These are phyloP conservation scores for Rhagoletis pomonella DNA, from an alignment of 1,140 invertebrate genomes.

Conservation along the genomic window DNA sequence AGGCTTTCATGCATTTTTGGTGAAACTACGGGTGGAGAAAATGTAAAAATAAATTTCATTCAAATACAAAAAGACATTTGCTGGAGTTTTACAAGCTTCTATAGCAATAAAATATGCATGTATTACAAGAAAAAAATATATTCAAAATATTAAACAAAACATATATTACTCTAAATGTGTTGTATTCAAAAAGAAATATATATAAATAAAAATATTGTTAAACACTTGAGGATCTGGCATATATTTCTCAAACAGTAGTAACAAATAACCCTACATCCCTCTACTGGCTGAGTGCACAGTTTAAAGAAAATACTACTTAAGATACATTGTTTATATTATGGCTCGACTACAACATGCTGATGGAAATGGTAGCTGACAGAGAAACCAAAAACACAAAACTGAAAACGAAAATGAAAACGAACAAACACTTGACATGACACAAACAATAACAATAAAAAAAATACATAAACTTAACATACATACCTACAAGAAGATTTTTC, in stretches of 20 bases:
- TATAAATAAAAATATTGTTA: not conserved
- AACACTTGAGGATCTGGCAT: not conserved
- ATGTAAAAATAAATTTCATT: not conserved
- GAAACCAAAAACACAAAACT: no score
- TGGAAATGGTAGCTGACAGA: not conserved
- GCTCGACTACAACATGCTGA: not conserved
- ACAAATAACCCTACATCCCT: not conserved
- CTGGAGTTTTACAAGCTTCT: constrained; percentile 27
- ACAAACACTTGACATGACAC: not conserved
- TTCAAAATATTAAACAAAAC: constrained; percentile 18
- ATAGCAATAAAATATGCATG: not conserved
- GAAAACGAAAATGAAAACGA: not conserved
- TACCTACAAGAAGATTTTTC: constrained; percentile 55
- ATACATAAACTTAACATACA: constrained; percentile 36
- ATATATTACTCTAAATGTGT: constrained; percentile 23
- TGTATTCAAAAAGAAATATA: constrained; percentile 21
- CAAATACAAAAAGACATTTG: not conserved
- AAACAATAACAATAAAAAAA: constrained; percentile 36
- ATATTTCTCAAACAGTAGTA: not conserved
- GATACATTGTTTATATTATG: not conserved
- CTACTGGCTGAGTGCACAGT: constrained; percentile 53
- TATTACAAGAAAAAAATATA: not conserved
- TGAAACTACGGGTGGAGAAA: not conserved
- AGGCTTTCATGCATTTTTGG: constrained; percentile 56
- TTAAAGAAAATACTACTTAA: not conserved